Evolutionary conservation across 1,140 invertebrate genomes (phyloP), one percentile per base, ranked within the genome.

Genomic region (Zaprionus camerounensis): DNA sequence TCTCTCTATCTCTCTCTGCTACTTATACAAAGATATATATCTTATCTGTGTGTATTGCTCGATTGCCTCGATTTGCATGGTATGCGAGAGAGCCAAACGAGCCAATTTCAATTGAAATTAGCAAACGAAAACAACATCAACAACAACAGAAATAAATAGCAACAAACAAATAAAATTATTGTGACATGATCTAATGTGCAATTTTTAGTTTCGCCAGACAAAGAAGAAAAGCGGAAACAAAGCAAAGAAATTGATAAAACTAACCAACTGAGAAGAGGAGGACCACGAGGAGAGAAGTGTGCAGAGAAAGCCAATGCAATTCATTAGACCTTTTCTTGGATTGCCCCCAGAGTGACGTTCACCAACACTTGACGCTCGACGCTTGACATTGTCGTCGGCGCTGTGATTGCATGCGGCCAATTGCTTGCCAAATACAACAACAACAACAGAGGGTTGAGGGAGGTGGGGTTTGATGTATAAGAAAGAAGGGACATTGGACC

Each of bases 151-250:
- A 71, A 62, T 9, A 17, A 53, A 62, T 41, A 49, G 5, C 55
- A 71, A 65, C 44, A 78, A 68, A 53, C 68, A 74, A 64, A 76
- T 75, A 64, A 79, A 90, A 90, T 90, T 73, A 90, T 90, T 90
- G 72, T 82, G 85, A 82, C 85, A 90, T 90, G 85, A 90, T 91
- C 85, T 80, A 90, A 90, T 90, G 79, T 65, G 66, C 73, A 85
- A 90, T 90, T 90, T 90, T 77, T 90, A 90, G 85, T 63, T 17
- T 34, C 31, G 9, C 31, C 65, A 58, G 51, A 20, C 41, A 44
- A 64, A 36, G 31, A 34, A 51, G 49, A 67, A 73, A 68, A 73
- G 67, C 71, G 74, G 65, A 87, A 81, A 84, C 71, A 81, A 71
- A 71, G 66, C 34, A 71, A 56, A 61, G 64, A 77, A 68, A 58